Evolutionary conservation across 2,797 vertebrate species (phyloP), one percentile per base, ranked within the genome.

Genomic region (Lates japonicus): DNA sequence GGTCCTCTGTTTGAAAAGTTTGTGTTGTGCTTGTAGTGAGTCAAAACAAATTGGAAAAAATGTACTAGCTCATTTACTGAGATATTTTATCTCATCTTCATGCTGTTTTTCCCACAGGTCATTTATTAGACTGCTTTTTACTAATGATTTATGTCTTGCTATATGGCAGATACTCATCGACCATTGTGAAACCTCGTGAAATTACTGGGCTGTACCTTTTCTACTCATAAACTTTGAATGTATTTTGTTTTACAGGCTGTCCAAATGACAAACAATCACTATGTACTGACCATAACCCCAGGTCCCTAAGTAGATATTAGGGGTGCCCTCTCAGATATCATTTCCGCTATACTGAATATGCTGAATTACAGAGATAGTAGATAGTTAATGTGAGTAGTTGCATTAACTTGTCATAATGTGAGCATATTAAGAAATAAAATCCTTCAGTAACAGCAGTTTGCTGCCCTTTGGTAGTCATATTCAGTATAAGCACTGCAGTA

Each of bases 361-460:
- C 48, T 68, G 19, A 46, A n/a, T 55, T 2, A 1, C 37, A 54
- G 19, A 78, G 10, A 63, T 46, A 39, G 5, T n/a, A 6, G 22
- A 54, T 12, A 22, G 7, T 65, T 37, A 44, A 37, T 66, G n/a
- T 42, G 29, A 62, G 17, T 64, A 78, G n/a, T 55, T 55, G 12
- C 25, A 55, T 55, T 7, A 66, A 68, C 49, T 20, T 81, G 74
- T 74, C 2, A 58, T 35, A 73, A 66, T 61, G 20, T 61, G 49
- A 35, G 48, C 25, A 8, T 59, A 68, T n/a, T 57, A 29, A 58
- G 51, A 73, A 35, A 58, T 58, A 52, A 58, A 59, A 60, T 59
- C 52, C 33, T 25, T 25, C n/a, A 61, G 17, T 5, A 14, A 35
- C 62, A 75, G 0, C 39, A 48, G 58, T 52, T 76, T 46, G 8